phyloP scores from a whole-genome alignment of 2,113 vertebrate species.

The Rafetus swinhoei region DNA sequence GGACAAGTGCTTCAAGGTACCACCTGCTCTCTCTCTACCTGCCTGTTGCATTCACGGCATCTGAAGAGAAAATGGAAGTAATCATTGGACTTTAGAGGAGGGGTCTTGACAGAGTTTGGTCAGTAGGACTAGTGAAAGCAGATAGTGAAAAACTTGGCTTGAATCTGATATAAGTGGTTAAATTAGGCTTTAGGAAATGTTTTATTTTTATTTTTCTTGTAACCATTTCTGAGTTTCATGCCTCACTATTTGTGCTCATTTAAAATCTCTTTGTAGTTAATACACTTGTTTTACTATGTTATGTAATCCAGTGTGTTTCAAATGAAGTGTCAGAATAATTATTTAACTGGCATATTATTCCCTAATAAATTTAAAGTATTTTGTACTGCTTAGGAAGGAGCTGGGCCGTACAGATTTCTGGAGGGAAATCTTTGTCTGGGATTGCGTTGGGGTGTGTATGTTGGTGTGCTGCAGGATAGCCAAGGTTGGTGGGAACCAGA shows the following conservation, averaged over 20 bases:
- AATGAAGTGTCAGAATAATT: neutral
- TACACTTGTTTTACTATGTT: neutral
- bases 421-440: neutral
- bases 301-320: neutral
- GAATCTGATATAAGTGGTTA: neutral
- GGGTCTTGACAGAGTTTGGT: neutral
- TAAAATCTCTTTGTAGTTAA: neutral
- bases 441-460: neutral
- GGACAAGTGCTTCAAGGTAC: neutral
- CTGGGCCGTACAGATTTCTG: neutral
- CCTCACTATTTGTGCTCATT: neutral
- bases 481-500: too few species aligned
- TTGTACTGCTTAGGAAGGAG: neutral
- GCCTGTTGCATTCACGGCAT: neutral
- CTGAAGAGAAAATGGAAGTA: neutral
- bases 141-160: neutral
- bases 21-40: neutral
- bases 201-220: neutral
- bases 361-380: neutral
- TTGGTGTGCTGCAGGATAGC: too few species aligned
- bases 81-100: neutral
- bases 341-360: neutral
- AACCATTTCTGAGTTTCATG: neutral
- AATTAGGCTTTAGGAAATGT: neutral
- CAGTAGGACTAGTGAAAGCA: neutral